phyloP scores from a whole-genome alignment of 2,888 invertebrate genomes.

The Eudemis profundana region DNA sequence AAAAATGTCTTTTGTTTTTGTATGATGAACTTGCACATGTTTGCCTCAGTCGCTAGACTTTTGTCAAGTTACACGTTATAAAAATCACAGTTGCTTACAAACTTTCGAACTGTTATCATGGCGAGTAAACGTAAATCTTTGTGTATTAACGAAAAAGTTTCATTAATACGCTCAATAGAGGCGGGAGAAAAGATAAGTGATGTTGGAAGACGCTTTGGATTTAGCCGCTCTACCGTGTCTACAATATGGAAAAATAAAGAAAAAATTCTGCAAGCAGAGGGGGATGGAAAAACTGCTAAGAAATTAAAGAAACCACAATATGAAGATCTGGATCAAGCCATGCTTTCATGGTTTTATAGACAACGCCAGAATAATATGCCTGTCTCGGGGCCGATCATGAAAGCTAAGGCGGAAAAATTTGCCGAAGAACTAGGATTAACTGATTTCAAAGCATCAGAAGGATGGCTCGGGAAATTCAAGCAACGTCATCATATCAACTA shows the following conservation, averaged over 20 bases:
- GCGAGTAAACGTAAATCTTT: constrained; percentile 53
- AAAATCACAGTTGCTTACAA: not conserved
- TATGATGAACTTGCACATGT: too few species aligned
- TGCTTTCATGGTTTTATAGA: constrained; percentile 50
- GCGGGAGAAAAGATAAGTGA: constrained; percentile 47
- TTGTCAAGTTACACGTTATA: too few species aligned
- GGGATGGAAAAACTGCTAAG: constrained; percentile 50
- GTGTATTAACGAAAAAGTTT: constrained; percentile 53
- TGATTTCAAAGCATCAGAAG: constrained; percentile 53
- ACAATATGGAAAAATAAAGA: constrained; percentile 54
- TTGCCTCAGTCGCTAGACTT: too few species aligned
- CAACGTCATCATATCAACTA: constrained; percentile 50
- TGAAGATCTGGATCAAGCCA: constrained; percentile 53
- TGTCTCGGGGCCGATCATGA: constrained; percentile 52
- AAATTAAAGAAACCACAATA: constrained; percentile 54
- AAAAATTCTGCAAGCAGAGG: constrained; percentile 51
- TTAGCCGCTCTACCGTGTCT: constrained; percentile 51
- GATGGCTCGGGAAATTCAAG: constrained; percentile 55
- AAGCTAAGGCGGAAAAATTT: too few species aligned
- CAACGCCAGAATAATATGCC: constrained; percentile 54
- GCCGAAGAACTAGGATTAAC: constrained; percentile 51
- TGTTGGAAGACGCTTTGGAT: constrained; percentile 49
- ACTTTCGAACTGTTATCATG: constrained; percentile 23
- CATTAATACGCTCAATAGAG: constrained; percentile 45
- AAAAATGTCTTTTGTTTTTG: too few species aligned